Evolutionary conservation across 2,797 vertebrate genomes (phyloP).

Genomic region (Channa striata): DNA sequence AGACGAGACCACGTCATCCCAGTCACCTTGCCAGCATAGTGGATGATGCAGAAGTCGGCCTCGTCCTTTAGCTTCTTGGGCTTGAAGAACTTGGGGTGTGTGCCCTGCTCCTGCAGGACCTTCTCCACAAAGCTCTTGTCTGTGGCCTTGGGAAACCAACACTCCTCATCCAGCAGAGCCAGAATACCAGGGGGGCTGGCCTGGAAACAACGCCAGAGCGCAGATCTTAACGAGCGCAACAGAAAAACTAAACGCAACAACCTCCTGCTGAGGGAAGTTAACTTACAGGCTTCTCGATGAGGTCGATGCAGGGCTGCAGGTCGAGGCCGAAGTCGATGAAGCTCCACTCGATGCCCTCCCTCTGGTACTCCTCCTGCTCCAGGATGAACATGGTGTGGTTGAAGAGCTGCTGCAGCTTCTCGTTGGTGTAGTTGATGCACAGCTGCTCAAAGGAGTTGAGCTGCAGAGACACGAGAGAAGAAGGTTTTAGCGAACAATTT

Average conservation of each 20-base stretch:
- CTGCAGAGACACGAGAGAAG: slow-evolving; percentile 68
- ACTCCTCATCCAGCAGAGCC: slow-evolving; percentile 96
- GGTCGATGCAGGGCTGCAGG: slow-evolving; percentile 97
- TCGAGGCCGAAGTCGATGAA: slow-evolving; percentile 99
- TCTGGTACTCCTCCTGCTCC: slow-evolving; percentile 99
- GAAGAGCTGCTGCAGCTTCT: slow-evolving; percentile 99
- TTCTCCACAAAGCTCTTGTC: slow-evolving; percentile 99
- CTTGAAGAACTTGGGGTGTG: slow-evolving; percentile 96
- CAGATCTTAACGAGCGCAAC: background rate
- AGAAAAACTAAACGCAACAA: background rate
- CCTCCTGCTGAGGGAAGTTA: background rate
- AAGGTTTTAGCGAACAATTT: background rate
- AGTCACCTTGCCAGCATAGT: slow-evolving; percentile 96
- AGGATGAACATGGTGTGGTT: slow-evolving; percentile 99
- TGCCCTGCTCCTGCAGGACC: slow-evolving; percentile 95
- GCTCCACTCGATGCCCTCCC: slow-evolving; percentile 99
- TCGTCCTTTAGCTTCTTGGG: slow-evolving; percentile 98
- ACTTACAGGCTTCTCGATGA: slow-evolving; percentile 96
- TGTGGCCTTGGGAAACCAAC: slow-evolving; percentile 99
- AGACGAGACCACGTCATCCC: background rate
- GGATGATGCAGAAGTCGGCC: slow-evolving; percentile 96
- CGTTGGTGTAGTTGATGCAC: slow-evolving; percentile 99
- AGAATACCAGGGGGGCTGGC: slow-evolving; percentile 95
- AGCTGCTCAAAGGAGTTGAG: slow-evolving; percentile 98
- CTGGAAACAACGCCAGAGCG: slow-evolving; percentile 70